Evolutionary conservation across 1,140 invertebrate species (phyloP).

Genomic region (Aphaenogaster rudis): DNA sequence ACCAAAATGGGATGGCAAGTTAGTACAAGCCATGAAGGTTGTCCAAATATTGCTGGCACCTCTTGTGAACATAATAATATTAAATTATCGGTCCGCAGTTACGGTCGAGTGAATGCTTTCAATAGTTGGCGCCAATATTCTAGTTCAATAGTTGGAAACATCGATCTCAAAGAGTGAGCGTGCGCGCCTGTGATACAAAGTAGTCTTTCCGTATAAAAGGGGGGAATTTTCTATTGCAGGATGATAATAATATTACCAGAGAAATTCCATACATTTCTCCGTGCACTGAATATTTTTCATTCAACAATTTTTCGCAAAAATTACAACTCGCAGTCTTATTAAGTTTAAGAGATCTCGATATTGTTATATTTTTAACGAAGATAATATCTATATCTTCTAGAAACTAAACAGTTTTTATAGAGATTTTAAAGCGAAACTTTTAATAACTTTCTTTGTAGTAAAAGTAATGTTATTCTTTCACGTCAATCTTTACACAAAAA

Average conservation of each 20-base stretch:
- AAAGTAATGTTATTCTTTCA: not conserved
- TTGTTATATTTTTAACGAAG: not conserved
- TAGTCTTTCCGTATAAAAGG: not conserved
- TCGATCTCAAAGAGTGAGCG: slow-evolving; percentile 30
- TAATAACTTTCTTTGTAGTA: not conserved
- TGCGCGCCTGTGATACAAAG: not conserved
- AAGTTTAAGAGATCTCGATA: not conserved
- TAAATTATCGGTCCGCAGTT: not conserved
- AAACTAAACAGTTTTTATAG: not conserved
- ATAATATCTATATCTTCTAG: not conserved
- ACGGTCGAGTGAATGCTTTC: not conserved
- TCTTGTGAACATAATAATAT: slow-evolving; percentile 22
- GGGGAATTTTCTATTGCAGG: slow-evolving; percentile 22
- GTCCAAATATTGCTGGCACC: slow-evolving; percentile 23
- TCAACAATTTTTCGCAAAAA: not conserved
- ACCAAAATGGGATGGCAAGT: not conserved
- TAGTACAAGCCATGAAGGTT: not conserved
- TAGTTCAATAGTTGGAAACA: slow-evolving; percentile 40
- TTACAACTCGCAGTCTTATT: not conserved
- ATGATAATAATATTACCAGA: slow-evolving; percentile 16
- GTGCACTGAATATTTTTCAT: not conserved
- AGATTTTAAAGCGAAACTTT: not conserved
- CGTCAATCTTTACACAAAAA: not conserved
- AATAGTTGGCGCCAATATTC: slow-evolving; percentile 23
- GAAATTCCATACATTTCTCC: not conserved